A percentile compares a stretch with the other conserved stretches of the same genome.
These are phyloP conservation scores for Therioaphis trifolii DNA, from an alignment of 2,888 invertebrate species.

Conservation along the genomic window DNA sequence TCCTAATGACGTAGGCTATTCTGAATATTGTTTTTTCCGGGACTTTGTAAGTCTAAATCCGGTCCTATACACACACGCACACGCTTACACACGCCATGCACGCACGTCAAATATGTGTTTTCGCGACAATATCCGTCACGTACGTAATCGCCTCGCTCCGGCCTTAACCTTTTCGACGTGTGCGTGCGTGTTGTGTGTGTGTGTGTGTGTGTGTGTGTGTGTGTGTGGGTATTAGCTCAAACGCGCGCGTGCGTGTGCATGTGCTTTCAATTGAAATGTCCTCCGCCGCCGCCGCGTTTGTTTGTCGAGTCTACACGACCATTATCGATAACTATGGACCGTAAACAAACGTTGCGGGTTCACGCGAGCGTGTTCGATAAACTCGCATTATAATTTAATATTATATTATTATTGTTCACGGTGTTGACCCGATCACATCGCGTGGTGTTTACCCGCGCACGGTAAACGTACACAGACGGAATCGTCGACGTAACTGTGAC, in stretches of 20 bases:
- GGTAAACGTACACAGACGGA: too few species aligned
- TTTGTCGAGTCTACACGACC: background rate
- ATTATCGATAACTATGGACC: background rate
- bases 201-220: too few species aligned
- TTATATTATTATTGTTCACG: too few species aligned
- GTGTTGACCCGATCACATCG: too few species aligned
- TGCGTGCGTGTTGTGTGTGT: too few species aligned
- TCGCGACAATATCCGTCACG: background rate
- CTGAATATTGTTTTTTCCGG: background rate
- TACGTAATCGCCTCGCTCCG: background rate
- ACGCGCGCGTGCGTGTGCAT: background rate
- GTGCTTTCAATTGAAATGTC: conserved; percentile 4
- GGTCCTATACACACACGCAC: too few species aligned
- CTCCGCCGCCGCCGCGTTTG: background rate
- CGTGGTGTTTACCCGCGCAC: too few species aligned
- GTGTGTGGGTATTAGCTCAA: too few species aligned
- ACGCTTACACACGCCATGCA: too few species aligned
- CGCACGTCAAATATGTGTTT: background rate
- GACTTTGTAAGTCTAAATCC: background rate
- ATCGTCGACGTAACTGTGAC: too few species aligned
- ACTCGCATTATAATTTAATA: conserved; percentile 12
- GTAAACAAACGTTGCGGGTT: background rate
- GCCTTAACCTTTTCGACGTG: too few species aligned
- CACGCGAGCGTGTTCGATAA: conserved; percentile 23
- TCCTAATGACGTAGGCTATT: too few species aligned